Evolutionary conservation across 2,113 vertebrate genomes (phyloP).

Genomic region (Cyrtonyx montezumae): DNA sequence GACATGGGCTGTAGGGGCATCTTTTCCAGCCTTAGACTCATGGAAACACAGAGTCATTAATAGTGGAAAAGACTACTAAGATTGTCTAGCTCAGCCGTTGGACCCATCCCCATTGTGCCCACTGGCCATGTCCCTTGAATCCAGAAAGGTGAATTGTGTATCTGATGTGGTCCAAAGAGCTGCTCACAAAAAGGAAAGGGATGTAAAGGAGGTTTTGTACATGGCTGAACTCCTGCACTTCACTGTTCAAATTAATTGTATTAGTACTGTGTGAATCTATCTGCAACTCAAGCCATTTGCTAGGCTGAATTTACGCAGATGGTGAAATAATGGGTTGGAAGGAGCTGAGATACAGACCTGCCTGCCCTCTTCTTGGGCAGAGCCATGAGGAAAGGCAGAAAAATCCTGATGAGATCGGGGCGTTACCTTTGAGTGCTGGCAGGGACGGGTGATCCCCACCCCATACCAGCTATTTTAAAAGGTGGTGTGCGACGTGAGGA

Average conservation of each 20-base stretch:
- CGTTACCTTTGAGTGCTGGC: background rate
- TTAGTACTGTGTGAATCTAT: background rate
- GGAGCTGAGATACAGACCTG: background rate
- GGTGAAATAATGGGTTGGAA: background rate
- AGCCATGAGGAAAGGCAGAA: background rate
- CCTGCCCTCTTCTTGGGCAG: background rate
- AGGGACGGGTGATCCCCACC: background rate
- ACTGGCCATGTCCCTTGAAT: too few species aligned
- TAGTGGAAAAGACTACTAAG: too few species aligned
- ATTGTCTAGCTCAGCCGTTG: too few species aligned
- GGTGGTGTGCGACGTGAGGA: background rate
- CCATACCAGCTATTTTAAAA: background rate
- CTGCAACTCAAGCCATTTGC: background rate
- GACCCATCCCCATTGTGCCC: too few species aligned
- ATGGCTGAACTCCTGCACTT: background rate
- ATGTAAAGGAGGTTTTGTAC: background rate
- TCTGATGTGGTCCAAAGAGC: background rate
- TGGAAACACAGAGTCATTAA: too few species aligned
- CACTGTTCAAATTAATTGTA: background rate
- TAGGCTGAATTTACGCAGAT: background rate
- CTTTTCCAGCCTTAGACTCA: background rate
- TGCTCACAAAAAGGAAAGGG: background rate
- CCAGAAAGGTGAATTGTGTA: background rate
- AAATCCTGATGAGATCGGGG: background rate
- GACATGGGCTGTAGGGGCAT: rapidly evolving